Base-by-base conservation (phyloP, 2,888 invertebrate species). In the Balanococcus diminutus region DNA sequence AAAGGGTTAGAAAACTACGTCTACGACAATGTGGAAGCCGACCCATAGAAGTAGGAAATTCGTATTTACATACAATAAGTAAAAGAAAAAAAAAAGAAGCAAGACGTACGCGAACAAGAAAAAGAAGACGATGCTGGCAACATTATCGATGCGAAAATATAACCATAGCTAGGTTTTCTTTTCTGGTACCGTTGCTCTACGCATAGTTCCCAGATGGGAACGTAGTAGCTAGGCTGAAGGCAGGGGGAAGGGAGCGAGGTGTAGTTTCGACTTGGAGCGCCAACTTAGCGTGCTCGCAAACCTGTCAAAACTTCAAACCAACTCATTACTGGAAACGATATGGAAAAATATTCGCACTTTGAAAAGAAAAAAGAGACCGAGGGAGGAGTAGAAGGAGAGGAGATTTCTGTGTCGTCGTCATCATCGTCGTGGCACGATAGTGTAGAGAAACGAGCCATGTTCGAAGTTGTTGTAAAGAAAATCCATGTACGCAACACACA, bases 11-110 rank as follows among this genome's bases (percentile, higher is more conserved):
- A 36, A 67, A 67, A 67, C 67, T 36, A 32, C 75, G 25, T 25
- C 46, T 46, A n/a, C n/a, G 16, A 19, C 56, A 14, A 56, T 22
- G 22, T 19, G 19, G 25, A 67, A 28, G 36, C n/a, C 75, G 75
- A 28, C 19, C n/a, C 75, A 36, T 79, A 61, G n/a, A 22, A 19
- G 36, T 28, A 31, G 75, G 19, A 79, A 79, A 79, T 36, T 79
- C 75, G 75, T 79, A 79, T 79, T 79, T 79, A 79, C 75, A 79
- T 79, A 79, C 36, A 79, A 79, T 79, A 79, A 79, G 36, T 67
- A 67, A 67, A 28, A 67, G 28, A 25, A 25, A 61, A 51, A 51
- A 51, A 1, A n/a, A 1, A 51, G n/a, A 51, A 51, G n/a, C 16
- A 22, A 56, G 56, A 56, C 22, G 22, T 14, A 56, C 22, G 22